Percentiles rank a stretch among this genome's conserved stretches.
Conservation (phyloP, 2,113 vertebrate genomes). For the Mesitornis unicolor region DNA sequence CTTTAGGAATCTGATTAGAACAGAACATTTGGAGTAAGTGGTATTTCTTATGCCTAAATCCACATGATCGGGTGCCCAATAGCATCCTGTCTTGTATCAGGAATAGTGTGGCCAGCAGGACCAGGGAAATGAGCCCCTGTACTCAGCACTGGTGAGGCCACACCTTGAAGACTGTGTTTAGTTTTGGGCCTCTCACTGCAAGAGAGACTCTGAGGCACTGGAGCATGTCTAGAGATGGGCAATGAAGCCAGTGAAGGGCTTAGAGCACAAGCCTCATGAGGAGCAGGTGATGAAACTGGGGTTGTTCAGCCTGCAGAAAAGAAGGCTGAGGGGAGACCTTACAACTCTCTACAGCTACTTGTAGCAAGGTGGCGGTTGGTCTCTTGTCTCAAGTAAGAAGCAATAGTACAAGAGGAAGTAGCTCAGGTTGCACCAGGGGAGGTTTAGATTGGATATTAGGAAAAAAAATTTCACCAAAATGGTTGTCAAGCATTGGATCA, state of each 20-base stretch:
- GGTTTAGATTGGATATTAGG: not conserved
- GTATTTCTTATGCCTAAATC: not conserved
- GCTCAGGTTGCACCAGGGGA: not conserved
- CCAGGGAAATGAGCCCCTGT: not conserved
- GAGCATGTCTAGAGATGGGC: too few species aligned
- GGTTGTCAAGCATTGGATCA: not conserved
- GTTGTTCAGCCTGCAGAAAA: too few species aligned
- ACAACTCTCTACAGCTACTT: too few species aligned
- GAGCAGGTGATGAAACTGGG: too few species aligned
- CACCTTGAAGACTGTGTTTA: rapidly evolving
- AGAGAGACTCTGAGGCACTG: not conserved
- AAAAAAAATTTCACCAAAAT: not conserved
- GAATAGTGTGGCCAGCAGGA: not conserved
- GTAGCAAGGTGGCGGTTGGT: rapidly evolving
- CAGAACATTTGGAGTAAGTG: not conserved
- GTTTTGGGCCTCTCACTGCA: not conserved
- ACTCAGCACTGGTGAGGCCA: rapidly evolving
- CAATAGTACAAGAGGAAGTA: not conserved
- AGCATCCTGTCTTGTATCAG: not conserved
- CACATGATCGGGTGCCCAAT: not conserved
- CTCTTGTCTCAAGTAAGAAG: not conserved
- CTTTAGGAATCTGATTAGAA: not conserved
- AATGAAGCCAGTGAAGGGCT: too few species aligned
- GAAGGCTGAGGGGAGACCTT: too few species aligned
- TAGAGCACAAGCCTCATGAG: too few species aligned